A percentile compares a stretch with the other conserved stretches of the same genome.
Conservation (phyloP, 2,113 vertebrate species). For the Varanus salvator region DNA sequence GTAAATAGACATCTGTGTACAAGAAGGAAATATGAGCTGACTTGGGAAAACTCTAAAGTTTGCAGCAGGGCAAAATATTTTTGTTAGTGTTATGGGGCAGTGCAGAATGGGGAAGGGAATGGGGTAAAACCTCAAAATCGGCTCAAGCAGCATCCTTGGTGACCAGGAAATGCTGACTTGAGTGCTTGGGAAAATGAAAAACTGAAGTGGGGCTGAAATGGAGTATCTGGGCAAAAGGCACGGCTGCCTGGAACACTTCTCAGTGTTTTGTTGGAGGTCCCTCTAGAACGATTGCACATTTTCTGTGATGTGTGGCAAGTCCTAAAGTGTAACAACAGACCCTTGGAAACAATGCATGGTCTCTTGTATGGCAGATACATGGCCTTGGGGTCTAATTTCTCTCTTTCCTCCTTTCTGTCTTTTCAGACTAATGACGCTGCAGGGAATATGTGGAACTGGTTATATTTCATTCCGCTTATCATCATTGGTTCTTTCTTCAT, state of each 20-base stretch:
- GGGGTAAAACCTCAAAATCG: neutral
- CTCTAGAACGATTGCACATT: too few species aligned
- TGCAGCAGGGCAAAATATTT: neutral
- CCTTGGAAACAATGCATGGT: too few species aligned
- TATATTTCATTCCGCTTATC: slow-evolving; percentile 97
- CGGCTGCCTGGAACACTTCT: neutral
- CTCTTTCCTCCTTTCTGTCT: neutral
- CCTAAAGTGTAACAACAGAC: too few species aligned
- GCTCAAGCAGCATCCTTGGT: neutral
- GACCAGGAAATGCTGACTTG: neutral
- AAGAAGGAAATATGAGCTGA: neutral
- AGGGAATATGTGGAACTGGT: slow-evolving; percentile 95
- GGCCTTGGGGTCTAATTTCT: neutral
- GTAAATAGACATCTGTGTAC: too few species aligned
- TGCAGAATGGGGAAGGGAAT: neutral
- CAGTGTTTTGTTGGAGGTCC: too few species aligned
- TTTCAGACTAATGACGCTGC: slow-evolving; percentile 93
- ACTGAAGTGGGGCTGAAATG: neutral
- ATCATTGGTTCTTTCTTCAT: slow-evolving; percentile 98
- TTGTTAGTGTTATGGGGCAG: too few species aligned
- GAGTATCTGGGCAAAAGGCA: neutral
- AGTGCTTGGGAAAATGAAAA: too few species aligned
- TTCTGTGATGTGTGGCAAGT: too few species aligned
- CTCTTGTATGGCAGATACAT: neutral
- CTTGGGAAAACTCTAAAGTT: neutral